phyloP scores from a whole-genome alignment of 2,888 invertebrate species.

The Salticus scenicus region DNA sequence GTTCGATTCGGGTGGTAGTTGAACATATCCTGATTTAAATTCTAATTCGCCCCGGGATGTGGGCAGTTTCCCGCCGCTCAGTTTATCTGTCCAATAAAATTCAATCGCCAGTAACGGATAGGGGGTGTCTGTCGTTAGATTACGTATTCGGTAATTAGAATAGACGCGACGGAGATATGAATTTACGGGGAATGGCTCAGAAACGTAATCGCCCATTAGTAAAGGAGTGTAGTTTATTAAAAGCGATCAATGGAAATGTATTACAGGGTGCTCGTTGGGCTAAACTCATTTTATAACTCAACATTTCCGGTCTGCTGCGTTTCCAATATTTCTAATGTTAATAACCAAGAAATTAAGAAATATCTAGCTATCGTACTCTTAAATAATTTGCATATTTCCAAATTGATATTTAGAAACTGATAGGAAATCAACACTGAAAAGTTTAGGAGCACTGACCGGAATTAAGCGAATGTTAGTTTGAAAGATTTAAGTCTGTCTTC shows the following conservation, averaged over 20 bases:
- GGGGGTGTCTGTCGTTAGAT: not conserved
- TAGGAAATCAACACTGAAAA: no score
- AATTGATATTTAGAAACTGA: no score
- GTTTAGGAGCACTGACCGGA: no score
- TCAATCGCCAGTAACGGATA: constrained; percentile 45
- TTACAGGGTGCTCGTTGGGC: not conserved
- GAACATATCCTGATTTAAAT: constrained; percentile 63
- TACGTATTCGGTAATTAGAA: constrained; percentile 8
- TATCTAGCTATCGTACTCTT: not conserved
- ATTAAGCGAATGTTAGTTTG: no score
- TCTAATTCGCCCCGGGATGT: constrained; percentile 47
- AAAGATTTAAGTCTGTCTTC: no score
- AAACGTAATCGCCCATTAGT: constrained; percentile 12
- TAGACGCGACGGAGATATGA: not conserved
- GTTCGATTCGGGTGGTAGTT: constrained; percentile 25
- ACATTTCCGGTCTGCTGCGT: not conserved
- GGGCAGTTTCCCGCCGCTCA: constrained; percentile 11
- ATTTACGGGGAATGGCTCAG: not conserved
- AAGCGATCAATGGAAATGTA: not conserved
- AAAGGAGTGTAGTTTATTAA: constrained; percentile 3
- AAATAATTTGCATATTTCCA: no score
- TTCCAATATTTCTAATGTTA: not conserved
- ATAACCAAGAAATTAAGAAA: not conserved
- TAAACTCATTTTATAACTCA: not conserved
- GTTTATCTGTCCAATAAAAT: constrained; percentile 56